A percentile compares a stretch with the other conserved stretches of the same genome.
phyloP scores from a whole-genome alignment of 2,797 vertebrate genomes.

The Alauda arvensis region DNA sequence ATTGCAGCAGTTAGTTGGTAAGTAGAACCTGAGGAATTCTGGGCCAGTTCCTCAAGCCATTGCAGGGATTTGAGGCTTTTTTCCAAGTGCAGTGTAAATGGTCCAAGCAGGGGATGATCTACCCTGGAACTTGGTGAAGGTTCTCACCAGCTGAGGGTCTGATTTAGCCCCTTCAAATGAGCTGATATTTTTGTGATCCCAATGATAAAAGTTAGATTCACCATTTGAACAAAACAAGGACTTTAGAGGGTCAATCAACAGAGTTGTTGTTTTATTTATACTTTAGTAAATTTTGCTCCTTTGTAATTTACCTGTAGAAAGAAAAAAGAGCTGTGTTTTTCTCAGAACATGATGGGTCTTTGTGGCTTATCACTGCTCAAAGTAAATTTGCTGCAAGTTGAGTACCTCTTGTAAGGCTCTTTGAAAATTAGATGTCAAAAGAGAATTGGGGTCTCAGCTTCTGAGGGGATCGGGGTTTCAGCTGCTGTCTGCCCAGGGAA shows the following conservation, averaged over 20 bases:
- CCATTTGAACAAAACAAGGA: background rate
- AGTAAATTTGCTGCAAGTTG: background rate
- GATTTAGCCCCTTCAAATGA: background rate
- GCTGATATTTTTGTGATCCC: background rate
- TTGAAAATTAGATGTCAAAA: background rate
- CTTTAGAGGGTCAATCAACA: background rate
- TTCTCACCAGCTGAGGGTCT: background rate
- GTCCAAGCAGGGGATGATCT: background rate
- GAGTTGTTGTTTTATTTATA: background rate
- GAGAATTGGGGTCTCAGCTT: background rate
- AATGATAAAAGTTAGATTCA: background rate
- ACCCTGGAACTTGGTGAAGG: background rate
- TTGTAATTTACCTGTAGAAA: background rate
- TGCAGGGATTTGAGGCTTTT: background rate
- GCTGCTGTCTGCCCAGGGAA: background rate
- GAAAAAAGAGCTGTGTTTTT: background rate
- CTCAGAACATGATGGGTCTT: background rate
- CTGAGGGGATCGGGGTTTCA: background rate
- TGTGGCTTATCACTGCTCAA: background rate
- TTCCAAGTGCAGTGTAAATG: background rate
- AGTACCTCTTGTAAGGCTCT: background rate
- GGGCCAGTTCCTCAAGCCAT: background rate
- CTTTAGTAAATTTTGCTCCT: background rate
- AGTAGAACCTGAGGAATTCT: conserved; percentile 3
- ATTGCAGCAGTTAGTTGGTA: conserved; percentile 15